Conservation (phyloP, 2,113 vertebrate genomes). For the Odocoileus virginianus region DNA sequence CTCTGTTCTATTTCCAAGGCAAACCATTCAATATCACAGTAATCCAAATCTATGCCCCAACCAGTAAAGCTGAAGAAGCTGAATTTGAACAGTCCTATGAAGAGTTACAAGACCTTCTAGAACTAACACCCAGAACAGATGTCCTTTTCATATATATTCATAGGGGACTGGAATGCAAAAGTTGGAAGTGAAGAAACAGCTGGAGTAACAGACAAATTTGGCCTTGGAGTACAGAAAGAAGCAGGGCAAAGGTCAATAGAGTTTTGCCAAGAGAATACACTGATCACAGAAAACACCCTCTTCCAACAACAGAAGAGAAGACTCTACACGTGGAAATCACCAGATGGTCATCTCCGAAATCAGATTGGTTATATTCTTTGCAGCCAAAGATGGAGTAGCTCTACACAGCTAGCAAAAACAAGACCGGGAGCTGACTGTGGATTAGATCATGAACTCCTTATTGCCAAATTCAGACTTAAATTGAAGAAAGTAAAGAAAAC, state of each 20-base stretch:
- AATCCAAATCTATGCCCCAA: not conserved
- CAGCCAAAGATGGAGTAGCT: not conserved
- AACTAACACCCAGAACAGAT: not conserved
- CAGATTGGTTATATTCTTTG: not conserved
- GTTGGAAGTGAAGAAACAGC: not conserved
- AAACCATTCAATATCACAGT: not conserved
- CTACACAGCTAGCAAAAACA: not conserved
- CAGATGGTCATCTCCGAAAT: rapidly evolving
- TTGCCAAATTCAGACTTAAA: not conserved
- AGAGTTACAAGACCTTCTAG: not conserved
- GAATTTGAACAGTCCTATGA: not conserved
- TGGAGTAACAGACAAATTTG: not conserved
- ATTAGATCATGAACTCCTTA: not conserved
- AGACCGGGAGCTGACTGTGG: not conserved
- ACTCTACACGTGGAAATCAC: not conserved
- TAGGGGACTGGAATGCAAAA: not conserved
- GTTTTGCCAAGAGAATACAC: not conserved
- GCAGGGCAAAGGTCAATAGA: not conserved
- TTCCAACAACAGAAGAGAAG: not conserved
- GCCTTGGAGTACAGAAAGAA: not conserved
- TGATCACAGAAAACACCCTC: not conserved
- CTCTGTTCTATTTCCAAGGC: not conserved
- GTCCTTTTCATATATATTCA: not conserved
- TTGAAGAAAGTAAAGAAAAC: not conserved
- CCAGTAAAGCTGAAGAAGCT: not conserved